Percentiles rank a stretch among this genome's conserved stretches.
Conservation (phyloP, 1,140 invertebrate species). For the Orius insidiosus region DNA sequence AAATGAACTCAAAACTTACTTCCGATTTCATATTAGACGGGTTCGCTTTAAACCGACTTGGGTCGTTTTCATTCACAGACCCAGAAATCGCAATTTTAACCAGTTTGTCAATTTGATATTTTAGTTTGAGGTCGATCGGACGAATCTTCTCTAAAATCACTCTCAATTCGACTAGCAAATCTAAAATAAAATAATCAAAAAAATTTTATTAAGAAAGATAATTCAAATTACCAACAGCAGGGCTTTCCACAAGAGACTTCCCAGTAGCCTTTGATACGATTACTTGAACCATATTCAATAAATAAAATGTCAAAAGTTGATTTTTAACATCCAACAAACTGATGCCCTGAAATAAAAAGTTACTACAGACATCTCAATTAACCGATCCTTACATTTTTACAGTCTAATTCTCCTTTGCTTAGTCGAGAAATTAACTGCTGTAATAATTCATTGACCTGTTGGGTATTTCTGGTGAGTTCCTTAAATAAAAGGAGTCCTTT, state of each 20-base stretch:
- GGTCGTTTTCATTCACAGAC: constrained; percentile 51
- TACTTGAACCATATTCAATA: constrained; percentile 69
- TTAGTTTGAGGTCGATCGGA: constrained; percentile 91
- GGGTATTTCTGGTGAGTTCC: no score
- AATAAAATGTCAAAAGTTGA: constrained; percentile 76
- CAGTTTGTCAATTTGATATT: constrained; percentile 93
- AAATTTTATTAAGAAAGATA: constrained; percentile 5
- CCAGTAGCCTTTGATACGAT: constrained; percentile 71
- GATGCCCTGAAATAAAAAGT: constrained; percentile 53
- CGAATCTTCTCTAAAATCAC: constrained; percentile 86
- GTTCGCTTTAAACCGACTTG: constrained; percentile 61
- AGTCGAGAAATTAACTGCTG: background rate
- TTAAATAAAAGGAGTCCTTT: no score
- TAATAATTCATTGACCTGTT: constrained; percentile 7
- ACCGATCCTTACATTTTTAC: constrained; percentile 4
- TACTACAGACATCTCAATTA: no score
- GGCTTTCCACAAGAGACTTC: constrained; percentile 58
- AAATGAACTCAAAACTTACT: constrained; percentile 5
- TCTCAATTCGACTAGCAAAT: constrained; percentile 74
- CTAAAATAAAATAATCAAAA: constrained; percentile 24
- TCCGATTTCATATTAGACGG: constrained; percentile 29
- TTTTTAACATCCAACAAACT: constrained; percentile 90
- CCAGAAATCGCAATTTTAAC: constrained; percentile 67
- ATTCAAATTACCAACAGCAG: constrained; percentile 39
- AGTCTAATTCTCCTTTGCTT: background rate